Conservation (phyloP, 2,113 vertebrate genomes). For the Thamnophis sirtalis region DNA sequence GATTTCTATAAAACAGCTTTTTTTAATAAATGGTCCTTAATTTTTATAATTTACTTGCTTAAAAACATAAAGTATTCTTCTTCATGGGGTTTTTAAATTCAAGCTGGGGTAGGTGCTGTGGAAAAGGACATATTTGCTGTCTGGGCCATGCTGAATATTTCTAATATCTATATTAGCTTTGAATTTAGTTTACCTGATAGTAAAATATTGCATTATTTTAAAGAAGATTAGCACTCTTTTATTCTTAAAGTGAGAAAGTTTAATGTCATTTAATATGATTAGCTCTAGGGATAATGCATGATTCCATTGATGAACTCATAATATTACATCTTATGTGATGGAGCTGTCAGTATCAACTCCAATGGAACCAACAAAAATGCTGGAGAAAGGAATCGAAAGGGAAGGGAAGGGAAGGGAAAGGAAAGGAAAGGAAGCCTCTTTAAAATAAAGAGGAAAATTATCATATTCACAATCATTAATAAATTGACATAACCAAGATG, state of each 20-base stretch:
- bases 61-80: slow-evolving; percentile 16
- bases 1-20: slow-evolving; percentile 62
- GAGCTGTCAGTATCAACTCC: neutral
- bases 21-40: slow-evolving; percentile 52
- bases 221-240: neutral
- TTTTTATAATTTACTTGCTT: neutral
- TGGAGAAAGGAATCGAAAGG: neutral
- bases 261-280: neutral
- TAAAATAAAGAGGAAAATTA: neutral
- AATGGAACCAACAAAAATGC: neutral
- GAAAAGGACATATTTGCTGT: neutral
- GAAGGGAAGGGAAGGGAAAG: neutral
- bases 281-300: neutral
- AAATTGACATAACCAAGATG: neutral
- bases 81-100: neutral
- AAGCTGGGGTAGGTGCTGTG: neutral
- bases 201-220: neutral
- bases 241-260: neutral
- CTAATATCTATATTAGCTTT: neutral
- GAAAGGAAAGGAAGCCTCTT: neutral
- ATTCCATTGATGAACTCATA: neutral
- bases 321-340: neutral
- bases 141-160: neutral
- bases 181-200: neutral
- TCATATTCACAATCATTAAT: neutral